A percentile compares a stretch with the other conserved stretches of the same genome.
These are phyloP conservation scores for Micropoecilia bifurca DNA, from an alignment of 2,797 vertebrate genomes.

Conservation along the genomic window DNA sequence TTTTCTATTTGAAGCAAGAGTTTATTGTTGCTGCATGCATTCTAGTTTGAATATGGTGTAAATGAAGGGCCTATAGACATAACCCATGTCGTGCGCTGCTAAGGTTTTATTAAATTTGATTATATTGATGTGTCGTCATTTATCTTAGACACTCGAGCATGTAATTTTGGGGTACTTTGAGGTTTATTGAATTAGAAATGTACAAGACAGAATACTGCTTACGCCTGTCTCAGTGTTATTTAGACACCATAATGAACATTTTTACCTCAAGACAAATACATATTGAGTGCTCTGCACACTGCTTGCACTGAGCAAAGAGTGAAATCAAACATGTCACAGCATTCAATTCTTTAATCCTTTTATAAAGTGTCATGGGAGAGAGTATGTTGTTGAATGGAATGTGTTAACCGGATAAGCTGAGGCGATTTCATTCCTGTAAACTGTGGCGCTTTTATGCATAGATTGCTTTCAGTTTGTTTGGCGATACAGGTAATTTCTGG, in stretches of 20 bases:
- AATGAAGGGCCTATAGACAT: not conserved
- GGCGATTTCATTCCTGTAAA: conserved; percentile 39
- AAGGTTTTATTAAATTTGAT: not conserved
- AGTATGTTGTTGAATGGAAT: conserved; percentile 17
- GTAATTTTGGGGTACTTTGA: not conserved
- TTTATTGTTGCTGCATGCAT: not conserved
- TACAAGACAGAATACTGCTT: not conserved
- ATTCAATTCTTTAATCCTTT: not conserved
- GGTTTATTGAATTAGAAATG: not conserved
- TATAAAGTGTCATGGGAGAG: not conserved
- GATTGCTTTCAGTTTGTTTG: conserved; percentile 37
- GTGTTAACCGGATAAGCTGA: conserved; percentile 9
- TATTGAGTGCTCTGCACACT: not conserved
- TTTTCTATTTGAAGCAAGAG: not conserved
- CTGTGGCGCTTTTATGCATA: conserved; percentile 39
- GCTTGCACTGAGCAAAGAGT: not conserved
- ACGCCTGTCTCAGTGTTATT: not conserved
- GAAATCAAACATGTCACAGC: not conserved
- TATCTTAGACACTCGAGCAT: not conserved
- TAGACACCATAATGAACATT: not conserved
- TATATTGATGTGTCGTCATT: not conserved
- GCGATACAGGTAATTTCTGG: conserved; percentile 51
- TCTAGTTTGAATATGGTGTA: not conserved
- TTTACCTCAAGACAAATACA: not conserved
- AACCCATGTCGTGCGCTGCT: not conserved